Evolutionary conservation across 2,888 invertebrate species (phyloP), one percentile per base, ranked within the genome.

Genomic region (Drosophila paracracens): DNA sequence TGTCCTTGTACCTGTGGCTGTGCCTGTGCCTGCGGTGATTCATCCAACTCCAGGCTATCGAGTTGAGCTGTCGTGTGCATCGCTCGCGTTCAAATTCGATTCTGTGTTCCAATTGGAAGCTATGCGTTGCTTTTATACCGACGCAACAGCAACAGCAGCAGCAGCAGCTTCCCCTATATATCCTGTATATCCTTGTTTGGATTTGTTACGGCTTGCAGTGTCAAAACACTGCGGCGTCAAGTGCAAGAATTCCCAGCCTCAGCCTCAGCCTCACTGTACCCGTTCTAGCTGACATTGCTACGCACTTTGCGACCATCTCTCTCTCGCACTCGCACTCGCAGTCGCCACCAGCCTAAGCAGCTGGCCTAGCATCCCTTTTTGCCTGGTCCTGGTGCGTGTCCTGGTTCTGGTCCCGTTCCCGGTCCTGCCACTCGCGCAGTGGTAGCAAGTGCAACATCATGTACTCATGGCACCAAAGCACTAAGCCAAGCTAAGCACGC

Each of bases 221-320:
- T 89, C 91, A 91, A 88, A 91, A 91, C 88, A 91, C 82, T 80
- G 70, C 16, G 74, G 74, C 79, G 87, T 91, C 93, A 93, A 93
- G 93, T 93, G 93, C 91, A 92, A 89, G 89, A 92, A 92, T 91
- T 93, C 93, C 92, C 93, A 93, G 90, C 92, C 27, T 56, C 86
- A 72, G 71, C 63, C 48, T 31, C 21, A 25, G 25, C 58, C 60
- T 54, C 54, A 11, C 27, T 54, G 74, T 63, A 54, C 53, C 79
- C 52, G 62, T 67, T 48, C 62, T 88, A 81, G 58, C 70, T 66
- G 75, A 84, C 87, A 87, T 89, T 78, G 87, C 87, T 87, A 87
- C 87, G 87, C 87, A 87, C 87, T 87, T 87, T 88, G 85, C 81
- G 46, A 54, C 61, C 64, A 53, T 62, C 77, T 70, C 66, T 64